A percentile compares a stretch with the other conserved stretches of the same genome.
Conservation (phyloP, 2,797 vertebrate species). For the Kryptopterus vitreolus region DNA sequence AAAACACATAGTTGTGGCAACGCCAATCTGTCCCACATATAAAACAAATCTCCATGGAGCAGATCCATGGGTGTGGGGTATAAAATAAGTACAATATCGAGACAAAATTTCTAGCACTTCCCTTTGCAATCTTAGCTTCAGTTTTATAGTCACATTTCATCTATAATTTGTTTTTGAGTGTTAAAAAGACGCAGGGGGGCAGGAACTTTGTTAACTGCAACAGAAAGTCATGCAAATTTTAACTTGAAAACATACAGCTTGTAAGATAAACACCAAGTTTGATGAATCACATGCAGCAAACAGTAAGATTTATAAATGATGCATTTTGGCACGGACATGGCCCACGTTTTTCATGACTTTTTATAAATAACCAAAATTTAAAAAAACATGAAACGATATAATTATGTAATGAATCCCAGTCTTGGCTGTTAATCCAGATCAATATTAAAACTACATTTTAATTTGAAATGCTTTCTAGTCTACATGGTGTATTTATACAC, state of each 20-base stretch:
- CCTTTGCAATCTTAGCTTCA: neutral
- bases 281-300: neutral
- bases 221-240: neutral
- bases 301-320: too few species aligned
- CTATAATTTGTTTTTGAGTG: neutral
- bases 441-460: too few species aligned
- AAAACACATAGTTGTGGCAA: constrained; percentile 21
- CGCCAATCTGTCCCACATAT: constrained; percentile 32
- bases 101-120: too few species aligned
- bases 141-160: neutral
- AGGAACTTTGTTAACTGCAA: too few species aligned
- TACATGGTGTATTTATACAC: too few species aligned
- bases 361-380: too few species aligned
- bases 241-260: neutral
- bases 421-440: neutral
- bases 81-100: too few species aligned
- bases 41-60: neutral
- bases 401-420: too few species aligned
- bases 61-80: neutral
- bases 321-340: too few species aligned
- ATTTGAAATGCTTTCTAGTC: too few species aligned
- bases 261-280: neutral
- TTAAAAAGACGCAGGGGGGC: neutral
- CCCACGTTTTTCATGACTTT: too few species aligned
- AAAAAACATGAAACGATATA: too few species aligned